These are phyloP conservation scores for Trichacis sp. DNA, from an alignment of 2,888 invertebrate genomes.

Conservation along the genomic window DNA sequence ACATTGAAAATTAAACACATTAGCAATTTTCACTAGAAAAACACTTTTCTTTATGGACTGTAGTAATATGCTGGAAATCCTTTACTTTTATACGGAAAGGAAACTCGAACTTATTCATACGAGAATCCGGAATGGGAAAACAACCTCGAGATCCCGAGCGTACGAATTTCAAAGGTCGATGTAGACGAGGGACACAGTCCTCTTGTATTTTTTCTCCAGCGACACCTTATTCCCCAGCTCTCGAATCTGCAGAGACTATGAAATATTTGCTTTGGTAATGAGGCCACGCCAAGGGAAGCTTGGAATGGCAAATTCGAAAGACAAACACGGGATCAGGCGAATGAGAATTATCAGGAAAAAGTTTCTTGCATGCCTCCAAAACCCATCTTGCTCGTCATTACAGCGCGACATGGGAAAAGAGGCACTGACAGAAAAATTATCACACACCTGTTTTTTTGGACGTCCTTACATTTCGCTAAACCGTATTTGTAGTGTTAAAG, in stretches of 20 bases:
- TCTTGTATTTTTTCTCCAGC: constrained; percentile 49
- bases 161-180: constrained; percentile 56
- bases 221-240: constrained; percentile 33
- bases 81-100: no score
- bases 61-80: no score
- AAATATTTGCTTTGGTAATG: constrained; percentile 69
- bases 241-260: constrained; percentile 59
- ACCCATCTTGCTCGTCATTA: constrained; percentile 26
- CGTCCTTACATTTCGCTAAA: no score
- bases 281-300: constrained; percentile 58
- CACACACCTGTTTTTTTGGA: no score
- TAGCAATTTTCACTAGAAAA: no score
- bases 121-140: constrained; percentile 25
- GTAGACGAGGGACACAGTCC: constrained; percentile 41
- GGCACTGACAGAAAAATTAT: no score
- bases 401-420: no score
- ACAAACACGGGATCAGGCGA: constrained; percentile 61
- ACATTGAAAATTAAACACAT: no score
- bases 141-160: constrained; percentile 52
- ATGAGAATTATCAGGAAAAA: constrained; percentile 57
- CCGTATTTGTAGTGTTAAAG: no score
- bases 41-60: no score
- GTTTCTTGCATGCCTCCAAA: constrained; percentile 38
- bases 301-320: constrained; percentile 55
- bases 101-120: not conserved